phyloP scores from a whole-genome alignment of 2,888 invertebrate genomes.

The Gryllus longicercus region DNA sequence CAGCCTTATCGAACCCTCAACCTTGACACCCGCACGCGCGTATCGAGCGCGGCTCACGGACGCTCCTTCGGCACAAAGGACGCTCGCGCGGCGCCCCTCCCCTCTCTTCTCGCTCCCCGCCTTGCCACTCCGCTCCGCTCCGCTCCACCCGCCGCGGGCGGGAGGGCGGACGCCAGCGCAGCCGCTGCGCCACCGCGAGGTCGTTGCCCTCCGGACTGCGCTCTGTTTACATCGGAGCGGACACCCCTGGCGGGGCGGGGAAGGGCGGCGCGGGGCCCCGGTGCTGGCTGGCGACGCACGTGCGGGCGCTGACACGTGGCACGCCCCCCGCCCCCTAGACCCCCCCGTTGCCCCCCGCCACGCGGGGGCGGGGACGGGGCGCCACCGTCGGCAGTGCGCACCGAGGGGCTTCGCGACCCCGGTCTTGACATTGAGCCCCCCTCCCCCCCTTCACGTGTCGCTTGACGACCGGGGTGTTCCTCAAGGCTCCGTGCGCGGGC shows the following conservation, averaged over 20 bases:
- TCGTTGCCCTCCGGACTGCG: background rate
- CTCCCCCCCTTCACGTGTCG: background rate
- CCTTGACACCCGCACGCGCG: background rate
- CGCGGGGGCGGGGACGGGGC: no score
- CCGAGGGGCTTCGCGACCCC: background rate
- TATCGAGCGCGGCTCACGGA: background rate
- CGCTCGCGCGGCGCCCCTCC: background rate
- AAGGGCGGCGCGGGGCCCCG: background rate
- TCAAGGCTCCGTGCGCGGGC: no score
- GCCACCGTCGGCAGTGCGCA: background rate
- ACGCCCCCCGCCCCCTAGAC: background rate
- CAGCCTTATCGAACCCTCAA: background rate
- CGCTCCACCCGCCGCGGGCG: background rate
- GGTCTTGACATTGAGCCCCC: background rate
- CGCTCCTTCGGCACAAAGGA: slow-evolving; percentile 3
- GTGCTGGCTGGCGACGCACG: background rate
- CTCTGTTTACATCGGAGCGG: background rate
- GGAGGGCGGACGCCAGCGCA: no score
- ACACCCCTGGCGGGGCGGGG: background rate
- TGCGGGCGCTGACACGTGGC: slow-evolving; percentile 17
- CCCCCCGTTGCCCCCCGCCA: background rate
- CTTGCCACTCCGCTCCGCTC: background rate
- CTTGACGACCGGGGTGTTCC: no score
- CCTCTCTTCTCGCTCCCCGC: background rate
- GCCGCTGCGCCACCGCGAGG: background rate